A percentile compares a stretch with the other conserved stretches of the same genome.
phyloP scores from a whole-genome alignment of 2,888 invertebrate genomes.

The Aporophyla lueneburgensis region DNA sequence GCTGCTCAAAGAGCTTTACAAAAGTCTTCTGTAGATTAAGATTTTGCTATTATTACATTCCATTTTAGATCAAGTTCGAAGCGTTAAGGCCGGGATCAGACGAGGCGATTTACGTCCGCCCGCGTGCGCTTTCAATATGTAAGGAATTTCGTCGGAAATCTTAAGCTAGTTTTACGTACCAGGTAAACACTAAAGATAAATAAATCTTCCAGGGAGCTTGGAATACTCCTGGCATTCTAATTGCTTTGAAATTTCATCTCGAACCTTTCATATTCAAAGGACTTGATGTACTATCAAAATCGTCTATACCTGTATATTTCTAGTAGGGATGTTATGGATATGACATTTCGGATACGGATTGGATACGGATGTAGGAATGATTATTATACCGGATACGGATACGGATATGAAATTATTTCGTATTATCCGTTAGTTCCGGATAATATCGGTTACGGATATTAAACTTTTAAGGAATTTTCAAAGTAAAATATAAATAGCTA shows the following conservation, averaged over 20 bases:
- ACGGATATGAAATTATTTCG: too few relatives aligned
- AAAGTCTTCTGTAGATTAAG: constrained; percentile 1
- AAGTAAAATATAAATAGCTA: too few relatives aligned
- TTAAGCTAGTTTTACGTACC: background rate
- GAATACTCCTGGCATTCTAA: background rate
- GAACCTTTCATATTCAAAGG: background rate
- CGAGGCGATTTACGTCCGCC: constrained; percentile 12
- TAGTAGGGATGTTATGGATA: too few relatives aligned
- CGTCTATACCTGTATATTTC: background rate
- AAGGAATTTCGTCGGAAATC: background rate
- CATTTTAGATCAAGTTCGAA: constrained; percentile 4
- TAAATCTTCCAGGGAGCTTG: background rate
- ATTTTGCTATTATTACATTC: constrained; percentile 18
- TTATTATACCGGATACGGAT: too few relatives aligned
- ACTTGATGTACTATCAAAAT: background rate
- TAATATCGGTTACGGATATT: too few relatives aligned
- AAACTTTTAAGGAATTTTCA: too few relatives aligned
- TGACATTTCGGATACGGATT: too few relatives aligned
- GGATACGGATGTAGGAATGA: too few relatives aligned
- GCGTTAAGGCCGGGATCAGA: background rate
- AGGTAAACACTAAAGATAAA: background rate
- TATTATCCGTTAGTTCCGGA: too few relatives aligned
- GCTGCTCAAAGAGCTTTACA: background rate
- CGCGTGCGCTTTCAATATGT: background rate
- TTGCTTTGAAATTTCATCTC: background rate